Evolutionary conservation across 2,113 vertebrate species (phyloP), one percentile per base, ranked within the genome.

Genomic region (Pseudopodoces humilis): DNA sequence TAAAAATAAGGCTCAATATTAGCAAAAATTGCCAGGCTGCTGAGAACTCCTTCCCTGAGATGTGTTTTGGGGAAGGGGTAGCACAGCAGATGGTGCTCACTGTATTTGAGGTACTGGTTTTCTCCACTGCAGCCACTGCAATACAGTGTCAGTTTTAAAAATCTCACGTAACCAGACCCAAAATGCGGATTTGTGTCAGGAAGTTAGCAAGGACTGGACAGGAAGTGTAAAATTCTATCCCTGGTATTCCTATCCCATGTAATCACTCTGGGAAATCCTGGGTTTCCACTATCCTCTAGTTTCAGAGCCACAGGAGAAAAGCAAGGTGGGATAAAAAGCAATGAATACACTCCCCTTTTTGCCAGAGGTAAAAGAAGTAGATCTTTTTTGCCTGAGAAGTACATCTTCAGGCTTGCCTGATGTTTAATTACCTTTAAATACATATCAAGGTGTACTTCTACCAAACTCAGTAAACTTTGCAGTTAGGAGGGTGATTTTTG

Each of bases 241-340:
- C 2, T 10, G 9, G 9, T 52, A 64, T 65, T 75, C 2, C 13
- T n/a, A 27, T 58, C 58, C 65, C 62, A 15, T 4, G 4, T 18
- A 22, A 41, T 27, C 15, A 6, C 8, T 19, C n/a, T 30, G 43
- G 31, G 43, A 92, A 68, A 43, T 62, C 28, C 33, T 15, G 27
- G 17, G 8, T 41, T 93, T 88, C 50, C 43, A 31, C 55, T 86
- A 27, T 17, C 47, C 21, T 44, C 43, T 37, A 17, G 41, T 69
- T 95, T 49, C 52, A 82, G 22, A 65, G 77, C 43, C 16, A 14
- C 43, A 44, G 68, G 27, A 68, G 63, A 59, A 95, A 94, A 88
- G 35, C 33, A 68, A 72, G 44, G 23, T 55, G 44, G 35, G 25
- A 50, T 91, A 68, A 52, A 43, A 13, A 56, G 21, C n/a, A 90